Evolutionary conservation across 2,797 vertebrate species (phyloP).

Genomic region (Simalia tracyae): DNA sequence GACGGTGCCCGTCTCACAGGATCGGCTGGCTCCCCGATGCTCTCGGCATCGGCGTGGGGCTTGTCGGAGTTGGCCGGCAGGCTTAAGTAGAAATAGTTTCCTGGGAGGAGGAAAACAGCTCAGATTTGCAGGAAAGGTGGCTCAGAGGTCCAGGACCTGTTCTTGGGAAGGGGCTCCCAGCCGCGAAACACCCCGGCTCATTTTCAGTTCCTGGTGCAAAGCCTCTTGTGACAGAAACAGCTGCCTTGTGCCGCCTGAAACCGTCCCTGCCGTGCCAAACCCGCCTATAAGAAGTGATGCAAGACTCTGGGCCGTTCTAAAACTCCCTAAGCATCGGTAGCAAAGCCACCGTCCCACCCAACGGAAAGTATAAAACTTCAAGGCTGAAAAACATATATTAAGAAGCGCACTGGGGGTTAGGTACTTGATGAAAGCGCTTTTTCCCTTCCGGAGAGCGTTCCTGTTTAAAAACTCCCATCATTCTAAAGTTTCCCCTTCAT

Average conservation of each 20-base stretch:
- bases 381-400: background rate
- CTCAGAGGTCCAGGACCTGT: no score
- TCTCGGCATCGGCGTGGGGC: constrained; percentile 32
- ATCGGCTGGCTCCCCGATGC: background rate
- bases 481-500: no score
- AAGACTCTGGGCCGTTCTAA: rapidly evolving
- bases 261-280: background rate
- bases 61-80: constrained; percentile 51
- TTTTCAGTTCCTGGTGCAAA: background rate
- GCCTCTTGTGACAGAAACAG: no score
- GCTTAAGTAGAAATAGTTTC: constrained; percentile 75
- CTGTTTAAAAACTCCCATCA: background rate
- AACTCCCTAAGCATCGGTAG: background rate
- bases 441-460: background rate
- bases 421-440: no score
- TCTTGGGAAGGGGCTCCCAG: background rate
- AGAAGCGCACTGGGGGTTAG: background rate
- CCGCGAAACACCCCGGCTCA: background rate
- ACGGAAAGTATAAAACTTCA: rapidly evolving
- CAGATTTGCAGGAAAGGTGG: background rate
- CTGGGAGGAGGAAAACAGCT: constrained; percentile 33
- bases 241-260: background rate
- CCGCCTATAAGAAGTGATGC: background rate
- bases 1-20: background rate
- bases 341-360: background rate